These are phyloP conservation scores for Drosophila recens DNA, from an alignment of 2,888 invertebrate species.

Conservation along the genomic window DNA sequence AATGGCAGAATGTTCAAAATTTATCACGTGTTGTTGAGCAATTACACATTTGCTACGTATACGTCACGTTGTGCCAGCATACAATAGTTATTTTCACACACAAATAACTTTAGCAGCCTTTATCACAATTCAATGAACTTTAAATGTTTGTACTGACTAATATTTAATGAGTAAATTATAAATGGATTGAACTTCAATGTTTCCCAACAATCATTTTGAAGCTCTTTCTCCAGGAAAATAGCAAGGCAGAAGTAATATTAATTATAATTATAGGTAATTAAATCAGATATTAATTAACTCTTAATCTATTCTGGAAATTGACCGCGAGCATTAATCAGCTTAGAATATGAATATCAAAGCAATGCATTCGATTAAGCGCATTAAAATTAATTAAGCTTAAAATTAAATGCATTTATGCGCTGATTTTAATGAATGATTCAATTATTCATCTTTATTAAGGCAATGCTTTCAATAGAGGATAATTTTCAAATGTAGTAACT, in stretches of 20 bases:
- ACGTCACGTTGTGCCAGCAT: conserved; percentile 31
- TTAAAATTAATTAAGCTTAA: not conserved
- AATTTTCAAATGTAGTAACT: too few species aligned
- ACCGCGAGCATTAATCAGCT: not conserved
- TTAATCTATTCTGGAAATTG: not conserved
- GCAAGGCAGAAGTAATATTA: not conserved
- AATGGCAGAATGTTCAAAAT: conserved; percentile 19
- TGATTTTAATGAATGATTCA: not conserved
- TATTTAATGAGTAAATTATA: conserved; percentile 1
- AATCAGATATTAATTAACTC: not conserved
- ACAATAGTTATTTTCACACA: conserved; percentile 7
- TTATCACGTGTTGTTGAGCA: conserved; percentile 26
- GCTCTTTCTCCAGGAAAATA: not conserved
- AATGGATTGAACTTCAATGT: not conserved
- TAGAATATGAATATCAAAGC: not conserved
- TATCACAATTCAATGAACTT: conserved; percentile 17
- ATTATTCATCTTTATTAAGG: not conserved
- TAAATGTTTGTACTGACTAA: conserved; percentile 9
- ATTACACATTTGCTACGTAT: conserved; percentile 35
- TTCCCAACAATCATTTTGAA: not conserved
- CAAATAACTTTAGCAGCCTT: not conserved
- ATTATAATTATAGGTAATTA: not conserved
- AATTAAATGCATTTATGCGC: not conserved
- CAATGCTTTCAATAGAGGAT: not conserved
- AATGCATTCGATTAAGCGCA: not conserved